phyloP scores from a whole-genome alignment of 2,888 invertebrate species.

The Lasioglossum figueresi region DNA sequence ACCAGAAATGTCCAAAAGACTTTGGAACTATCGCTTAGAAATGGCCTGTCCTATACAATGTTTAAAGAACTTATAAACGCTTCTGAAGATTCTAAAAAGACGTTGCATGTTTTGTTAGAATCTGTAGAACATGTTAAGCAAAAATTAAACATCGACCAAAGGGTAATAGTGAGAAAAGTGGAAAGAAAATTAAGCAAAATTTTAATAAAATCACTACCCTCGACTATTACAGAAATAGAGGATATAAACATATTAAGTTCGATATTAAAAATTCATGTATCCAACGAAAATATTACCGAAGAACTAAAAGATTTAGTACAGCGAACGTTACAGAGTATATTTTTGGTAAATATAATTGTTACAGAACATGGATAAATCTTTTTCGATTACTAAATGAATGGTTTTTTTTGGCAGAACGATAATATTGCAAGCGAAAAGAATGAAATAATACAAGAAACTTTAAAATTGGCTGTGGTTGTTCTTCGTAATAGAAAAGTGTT shows the following conservation, averaged over 20 bases:
- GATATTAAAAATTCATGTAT: constrained; percentile 69
- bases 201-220: constrained; percentile 63
- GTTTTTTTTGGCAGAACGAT: constrained; percentile 49
- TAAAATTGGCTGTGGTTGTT: constrained; percentile 68
- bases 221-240: constrained; percentile 58
- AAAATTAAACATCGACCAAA: constrained; percentile 70
- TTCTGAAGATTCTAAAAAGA: constrained; percentile 23
- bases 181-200: constrained; percentile 70
- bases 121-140: constrained; percentile 72
- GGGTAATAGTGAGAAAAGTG: constrained; percentile 68
- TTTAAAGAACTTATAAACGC: constrained; percentile 64
- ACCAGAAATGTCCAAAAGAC: constrained; percentile 64
- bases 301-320: constrained; percentile 64
- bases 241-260: constrained; percentile 73
- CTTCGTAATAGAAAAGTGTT: constrained; percentile 70
- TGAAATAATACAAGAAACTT: constrained; percentile 65
- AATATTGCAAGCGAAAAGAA: constrained; percentile 32
- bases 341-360: constrained; percentile 62
- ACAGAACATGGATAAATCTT: neutral
- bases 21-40: constrained; percentile 71
- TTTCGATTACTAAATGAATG: constrained; percentile 12
- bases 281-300: constrained; percentile 63
- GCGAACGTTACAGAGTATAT: constrained; percentile 64
- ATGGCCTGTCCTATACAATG: constrained; percentile 57
- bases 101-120: constrained; percentile 67